phyloP scores from a whole-genome alignment of 2,888 invertebrate species.

The Petrophora chlorosata region DNA sequence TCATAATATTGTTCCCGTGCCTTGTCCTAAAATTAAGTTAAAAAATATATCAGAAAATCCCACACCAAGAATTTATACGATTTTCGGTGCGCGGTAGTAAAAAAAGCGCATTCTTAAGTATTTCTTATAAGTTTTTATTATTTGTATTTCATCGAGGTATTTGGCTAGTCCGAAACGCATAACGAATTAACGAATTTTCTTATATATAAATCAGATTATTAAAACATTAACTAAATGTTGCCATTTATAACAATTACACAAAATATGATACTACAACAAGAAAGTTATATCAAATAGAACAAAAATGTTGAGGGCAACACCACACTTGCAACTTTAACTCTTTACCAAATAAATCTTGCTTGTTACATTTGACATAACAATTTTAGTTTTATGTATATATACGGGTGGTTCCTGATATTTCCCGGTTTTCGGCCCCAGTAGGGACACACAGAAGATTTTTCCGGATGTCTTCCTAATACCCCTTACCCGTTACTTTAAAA shows the following conservation, averaged over 20 bases:
- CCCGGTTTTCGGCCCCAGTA: too few species aligned
- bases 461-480: too few species aligned
- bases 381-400: too few species aligned
- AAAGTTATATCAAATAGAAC: too few species aligned
- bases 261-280: neutral
- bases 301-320: too few species aligned
- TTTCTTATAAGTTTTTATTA: constrained; percentile 38
- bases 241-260: constrained; percentile 4
- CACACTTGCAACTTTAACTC: neutral
- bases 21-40: constrained; percentile 36
- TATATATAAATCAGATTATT: constrained; percentile 22
- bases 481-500: too few species aligned
- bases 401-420: too few species aligned
- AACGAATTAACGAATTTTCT: constrained; percentile 46
- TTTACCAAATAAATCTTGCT: too few species aligned
- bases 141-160: constrained; percentile 56
- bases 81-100: constrained; percentile 62
- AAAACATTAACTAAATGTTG: constrained; percentile 7
- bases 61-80: constrained; percentile 27
- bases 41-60: constrained; percentile 19
- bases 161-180: constrained; percentile 70
- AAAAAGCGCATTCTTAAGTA: constrained; percentile 36
- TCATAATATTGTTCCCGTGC: constrained; percentile 35
- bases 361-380: too few species aligned
- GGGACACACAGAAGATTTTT: too few species aligned